Conservation (phyloP, 2,113 vertebrate species). For the Sterrhoptilus dennistouni region DNA sequence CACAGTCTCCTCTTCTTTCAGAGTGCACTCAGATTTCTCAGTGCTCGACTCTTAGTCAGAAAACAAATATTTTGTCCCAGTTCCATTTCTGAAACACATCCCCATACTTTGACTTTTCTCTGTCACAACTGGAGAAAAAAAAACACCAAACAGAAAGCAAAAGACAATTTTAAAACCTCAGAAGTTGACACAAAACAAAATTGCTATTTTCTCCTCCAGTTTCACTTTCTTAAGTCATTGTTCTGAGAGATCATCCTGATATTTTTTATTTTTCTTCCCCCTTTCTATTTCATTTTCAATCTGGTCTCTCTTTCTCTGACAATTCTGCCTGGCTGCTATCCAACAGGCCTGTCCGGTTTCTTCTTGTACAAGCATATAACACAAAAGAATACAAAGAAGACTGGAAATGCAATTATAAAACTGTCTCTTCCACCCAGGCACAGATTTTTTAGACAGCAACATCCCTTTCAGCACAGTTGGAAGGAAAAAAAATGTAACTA, state of each 20-base stretch:
- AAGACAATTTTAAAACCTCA: conserved; percentile 41
- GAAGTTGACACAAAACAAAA: conserved; percentile 23
- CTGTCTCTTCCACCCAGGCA: conserved; percentile 57
- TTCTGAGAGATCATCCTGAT: conserved; percentile 36
- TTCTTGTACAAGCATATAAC: conserved; percentile 58
- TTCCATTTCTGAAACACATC: background rate
- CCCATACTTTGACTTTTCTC: background rate
- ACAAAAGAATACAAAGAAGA: conserved; percentile 72
- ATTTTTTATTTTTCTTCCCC: conserved; percentile 29
- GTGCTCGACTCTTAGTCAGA: background rate
- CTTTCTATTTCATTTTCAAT: conserved; percentile 53
- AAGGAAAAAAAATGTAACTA: background rate
- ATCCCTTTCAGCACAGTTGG: conserved; percentile 55
- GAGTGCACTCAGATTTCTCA: background rate
- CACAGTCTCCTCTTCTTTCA: background rate
- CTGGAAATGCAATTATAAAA: conserved; percentile 73
- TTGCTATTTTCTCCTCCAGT: conserved; percentile 29
- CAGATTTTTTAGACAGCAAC: conserved; percentile 51
- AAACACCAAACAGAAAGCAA: background rate
- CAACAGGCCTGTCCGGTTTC: conserved; percentile 63
- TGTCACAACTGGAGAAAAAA: background rate
- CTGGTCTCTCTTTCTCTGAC: conserved; percentile 40
- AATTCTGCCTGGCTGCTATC: conserved; percentile 63
- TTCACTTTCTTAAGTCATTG: conserved; percentile 39
- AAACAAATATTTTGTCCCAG: background rate